A percentile compares a stretch with the other conserved stretches of the same genome.
These are phyloP conservation scores for Naso thynnoides DNA, from an alignment of 2,797 vertebrate genomes.

Conservation along the genomic window DNA sequence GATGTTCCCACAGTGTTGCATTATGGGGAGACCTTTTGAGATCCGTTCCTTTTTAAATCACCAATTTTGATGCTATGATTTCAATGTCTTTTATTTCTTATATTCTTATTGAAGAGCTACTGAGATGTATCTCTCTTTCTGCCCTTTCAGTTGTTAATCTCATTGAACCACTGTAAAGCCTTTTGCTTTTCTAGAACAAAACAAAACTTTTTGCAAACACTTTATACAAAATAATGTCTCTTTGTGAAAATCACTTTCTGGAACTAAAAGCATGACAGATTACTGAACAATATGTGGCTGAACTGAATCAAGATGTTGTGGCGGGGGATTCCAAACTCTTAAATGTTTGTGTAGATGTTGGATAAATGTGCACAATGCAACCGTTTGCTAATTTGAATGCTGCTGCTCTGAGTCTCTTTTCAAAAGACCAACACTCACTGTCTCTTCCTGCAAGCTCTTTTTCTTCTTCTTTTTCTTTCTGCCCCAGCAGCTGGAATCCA, in stretches of 20 bases:
- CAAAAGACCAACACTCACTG: conserved; percentile 80
- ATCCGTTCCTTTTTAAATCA: too few species aligned
- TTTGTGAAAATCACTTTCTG: background rate
- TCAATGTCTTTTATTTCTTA: too few species aligned
- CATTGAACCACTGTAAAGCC: background rate
- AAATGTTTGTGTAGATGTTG: background rate
- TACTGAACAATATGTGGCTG: background rate
- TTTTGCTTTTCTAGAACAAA: background rate
- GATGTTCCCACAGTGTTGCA: too few species aligned
- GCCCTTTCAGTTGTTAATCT: background rate
- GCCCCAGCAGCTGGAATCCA: conserved; percentile 95
- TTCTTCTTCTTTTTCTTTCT: conserved; percentile 98
- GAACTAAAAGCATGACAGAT: too few species aligned
- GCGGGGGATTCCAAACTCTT: background rate
- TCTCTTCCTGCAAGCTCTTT: conserved; percentile 91
- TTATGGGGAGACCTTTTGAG: too few species aligned
- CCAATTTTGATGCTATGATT: too few species aligned
- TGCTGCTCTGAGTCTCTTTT: background rate
- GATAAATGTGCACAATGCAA: background rate
- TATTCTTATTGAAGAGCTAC: background rate
- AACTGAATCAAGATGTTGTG: too few species aligned
- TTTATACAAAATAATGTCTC: background rate
- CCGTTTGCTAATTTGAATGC: too few species aligned
- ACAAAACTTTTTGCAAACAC: background rate
- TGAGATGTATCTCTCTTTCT: background rate